Base-by-base conservation (phyloP, 2,797 vertebrate genomes). In the Potorous gilbertii region DNA sequence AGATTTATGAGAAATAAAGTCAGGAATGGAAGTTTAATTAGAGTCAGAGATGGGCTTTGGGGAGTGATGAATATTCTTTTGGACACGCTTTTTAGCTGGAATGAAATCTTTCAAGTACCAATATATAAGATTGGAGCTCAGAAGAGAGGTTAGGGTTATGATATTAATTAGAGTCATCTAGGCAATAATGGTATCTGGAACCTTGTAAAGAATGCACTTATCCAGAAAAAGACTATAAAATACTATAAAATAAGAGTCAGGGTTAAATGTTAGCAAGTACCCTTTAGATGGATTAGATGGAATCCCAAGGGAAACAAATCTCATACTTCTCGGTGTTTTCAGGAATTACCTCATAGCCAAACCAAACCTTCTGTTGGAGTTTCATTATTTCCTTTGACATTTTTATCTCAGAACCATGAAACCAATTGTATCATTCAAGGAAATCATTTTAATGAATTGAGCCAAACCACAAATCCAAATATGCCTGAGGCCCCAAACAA, bases 391-490 rank as follows among this genome's bases (percentile, higher is more conserved):
- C 29, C 10, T 96, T 55, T 93, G 96, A 95, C 27, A 91, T 95
- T 97, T 96, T 97, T 4, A 24, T 95, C 96, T 96, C 97, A 96
- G 87, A 93, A 74, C 92, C 93, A 34, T 50, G 96, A 97, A 94
- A 0, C 46, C 81, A 96, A 97, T 96, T 94, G 96, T 96, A 91
- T 91, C 94, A 59, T 96, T 97, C 92, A 97, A 94, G 93, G 93
- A 97, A 97, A 90, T 59, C 59, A 93, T 89, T 50, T 81, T 97
- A 96, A 97, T 90, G 94, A 97, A 96, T 96, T 91, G 93, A 97
- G 97, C 97, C 95, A 90, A 0, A 0, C 97, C 95, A 81, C 91
- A 93, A 97, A 96, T 90, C 74, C 92, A 95, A 97, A 93, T 46
- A 96, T 0, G n/a, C 97, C 52, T 8, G 13, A 56, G 95, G 97